Evolutionary conservation across 2,888 invertebrate species (phyloP).

Genomic region (Drosophila dives): DNA sequence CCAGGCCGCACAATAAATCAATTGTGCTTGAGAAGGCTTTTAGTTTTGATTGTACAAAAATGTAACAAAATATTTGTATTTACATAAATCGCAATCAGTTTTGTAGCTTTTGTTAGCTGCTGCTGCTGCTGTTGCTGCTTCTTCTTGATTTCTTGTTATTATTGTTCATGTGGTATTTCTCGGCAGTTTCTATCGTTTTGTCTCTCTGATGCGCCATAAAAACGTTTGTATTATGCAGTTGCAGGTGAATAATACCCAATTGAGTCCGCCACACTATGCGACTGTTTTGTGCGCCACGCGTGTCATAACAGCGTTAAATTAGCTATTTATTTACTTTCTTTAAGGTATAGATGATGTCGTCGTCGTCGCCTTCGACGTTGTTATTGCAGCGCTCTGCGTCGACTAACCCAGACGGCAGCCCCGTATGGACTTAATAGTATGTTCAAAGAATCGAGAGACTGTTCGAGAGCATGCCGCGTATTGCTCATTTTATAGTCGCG

Average conservation of each 20-base stretch:
- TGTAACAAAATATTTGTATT: constrained; percentile 49
- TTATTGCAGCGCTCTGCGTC: constrained; percentile 45
- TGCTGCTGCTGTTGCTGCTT: constrained; percentile 9
- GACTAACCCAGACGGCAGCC: constrained; percentile 42
- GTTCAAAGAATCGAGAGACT: constrained; percentile 53
- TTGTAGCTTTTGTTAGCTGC: constrained; percentile 16
- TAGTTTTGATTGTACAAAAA: constrained; percentile 31
- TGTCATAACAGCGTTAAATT: constrained; percentile 44
- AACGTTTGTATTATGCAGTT: constrained; percentile 1
- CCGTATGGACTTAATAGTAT: constrained; percentile 39
- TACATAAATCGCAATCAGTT: constrained; percentile 38
- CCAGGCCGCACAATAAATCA: constrained; percentile 57
- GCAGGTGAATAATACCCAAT: constrained; percentile 9
- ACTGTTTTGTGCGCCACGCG: constrained; percentile 41
- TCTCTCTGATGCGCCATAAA: constrained; percentile 37
- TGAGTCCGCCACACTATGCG: constrained; percentile 21
- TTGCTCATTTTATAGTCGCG: constrained; percentile 60
- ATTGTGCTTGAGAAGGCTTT: constrained; percentile 49
- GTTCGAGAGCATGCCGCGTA: constrained; percentile 48
- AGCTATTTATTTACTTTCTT: constrained; percentile 48
- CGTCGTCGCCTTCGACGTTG: constrained; percentile 29
- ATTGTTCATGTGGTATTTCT: constrained; percentile 22
- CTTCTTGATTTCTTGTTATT: constrained; percentile 4
- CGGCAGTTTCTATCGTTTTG: constrained; percentile 23
- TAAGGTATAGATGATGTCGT: constrained; percentile 9